A percentile compares a stretch with the other conserved stretches of the same genome.
These are phyloP conservation scores for Momotus momota DNA, from an alignment of 2,797 vertebrate species.

Conservation along the genomic window DNA sequence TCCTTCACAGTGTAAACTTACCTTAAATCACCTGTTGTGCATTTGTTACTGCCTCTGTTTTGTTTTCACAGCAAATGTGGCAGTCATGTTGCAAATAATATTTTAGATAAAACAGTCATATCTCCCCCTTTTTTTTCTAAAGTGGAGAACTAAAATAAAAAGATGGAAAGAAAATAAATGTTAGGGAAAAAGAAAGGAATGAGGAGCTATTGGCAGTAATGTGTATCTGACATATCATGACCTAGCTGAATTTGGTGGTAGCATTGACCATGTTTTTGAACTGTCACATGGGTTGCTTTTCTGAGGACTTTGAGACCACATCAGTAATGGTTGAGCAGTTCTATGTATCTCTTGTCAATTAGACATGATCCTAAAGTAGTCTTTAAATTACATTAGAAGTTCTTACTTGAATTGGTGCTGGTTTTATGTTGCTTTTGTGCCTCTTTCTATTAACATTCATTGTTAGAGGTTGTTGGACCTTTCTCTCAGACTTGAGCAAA, in stretches of 20 bases:
- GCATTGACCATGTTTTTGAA: background rate
- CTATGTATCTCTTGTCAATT: background rate
- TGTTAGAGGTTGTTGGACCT: background rate
- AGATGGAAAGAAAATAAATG: background rate
- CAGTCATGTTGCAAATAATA: background rate
- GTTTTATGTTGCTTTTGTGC: background rate
- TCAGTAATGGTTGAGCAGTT: background rate
- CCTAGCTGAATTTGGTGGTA: background rate
- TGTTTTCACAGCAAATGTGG: background rate
- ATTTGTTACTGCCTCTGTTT: background rate
- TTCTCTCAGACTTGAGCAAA: background rate
- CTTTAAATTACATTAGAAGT: background rate
- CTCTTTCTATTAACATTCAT: background rate
- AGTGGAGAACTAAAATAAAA: background rate
- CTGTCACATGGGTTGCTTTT: background rate
- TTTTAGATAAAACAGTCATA: background rate
- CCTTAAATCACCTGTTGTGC: background rate
- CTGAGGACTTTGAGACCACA: background rate
- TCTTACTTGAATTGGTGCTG: background rate
- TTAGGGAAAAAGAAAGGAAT: background rate
- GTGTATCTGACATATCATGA: background rate
- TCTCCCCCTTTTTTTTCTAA: background rate
- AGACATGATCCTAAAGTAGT: background rate
- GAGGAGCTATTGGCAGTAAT: background rate
- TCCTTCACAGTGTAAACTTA: background rate